Conservation (phyloP, 1,140 invertebrate genomes). For the Caerostris darwini region DNA sequence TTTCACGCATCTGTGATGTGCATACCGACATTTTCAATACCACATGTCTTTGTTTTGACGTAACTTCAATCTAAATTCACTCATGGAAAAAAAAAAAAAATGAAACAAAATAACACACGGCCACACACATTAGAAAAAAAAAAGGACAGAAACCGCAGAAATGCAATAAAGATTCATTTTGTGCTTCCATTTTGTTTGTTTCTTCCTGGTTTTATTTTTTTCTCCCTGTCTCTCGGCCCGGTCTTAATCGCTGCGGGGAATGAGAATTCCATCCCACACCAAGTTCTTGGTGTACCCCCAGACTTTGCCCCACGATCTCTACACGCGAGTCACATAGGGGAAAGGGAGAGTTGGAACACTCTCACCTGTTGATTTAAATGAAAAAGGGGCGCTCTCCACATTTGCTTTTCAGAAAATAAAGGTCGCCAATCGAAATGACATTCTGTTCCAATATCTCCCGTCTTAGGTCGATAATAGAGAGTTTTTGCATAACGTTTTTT, state of each 20-base stretch:
- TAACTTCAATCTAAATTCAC: background rate
- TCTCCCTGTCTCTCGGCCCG: background rate
- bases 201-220: background rate
- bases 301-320: conserved; percentile 1
- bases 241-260: conserved; percentile 42
- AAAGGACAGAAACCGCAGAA: background rate
- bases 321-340: background rate
- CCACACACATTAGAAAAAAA: background rate
- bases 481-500: background rate
- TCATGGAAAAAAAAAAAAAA: background rate
- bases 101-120: no score
- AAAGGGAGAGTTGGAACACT: background rate
- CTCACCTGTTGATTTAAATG: conserved; percentile 39
- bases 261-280: conserved; percentile 9
- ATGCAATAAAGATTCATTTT: background rate
- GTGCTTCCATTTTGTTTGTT: background rate
- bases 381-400: background rate
- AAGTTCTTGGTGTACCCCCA: background rate
- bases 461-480: background rate
- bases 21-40: background rate
- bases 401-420: background rate
- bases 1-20: background rate
- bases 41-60: background rate
- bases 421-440: background rate
- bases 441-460: background rate